Evolutionary conservation across 2,113 vertebrate species (phyloP), one percentile per base, ranked within the genome.

Genomic region (Lynx canadensis): DNA sequence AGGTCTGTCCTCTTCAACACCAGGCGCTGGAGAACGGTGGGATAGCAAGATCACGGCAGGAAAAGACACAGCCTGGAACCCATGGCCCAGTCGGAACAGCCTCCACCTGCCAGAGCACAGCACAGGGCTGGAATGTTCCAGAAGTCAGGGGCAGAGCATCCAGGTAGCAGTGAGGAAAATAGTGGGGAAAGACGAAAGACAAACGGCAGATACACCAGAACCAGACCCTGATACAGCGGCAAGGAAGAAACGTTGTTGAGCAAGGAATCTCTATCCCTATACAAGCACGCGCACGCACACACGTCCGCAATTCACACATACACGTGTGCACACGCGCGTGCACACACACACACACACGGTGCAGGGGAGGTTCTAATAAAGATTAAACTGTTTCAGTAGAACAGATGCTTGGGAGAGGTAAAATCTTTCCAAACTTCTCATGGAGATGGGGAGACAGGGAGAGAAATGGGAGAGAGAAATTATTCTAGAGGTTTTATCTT

Each of bases 321-420:
- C 13, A 4, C 55, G 7, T 14, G 2, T 3, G 16, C 45, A 12
- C 25, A 29, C 57, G 5, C 29, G 0, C 57, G 3, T 14, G 50
- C 45, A 0, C 45, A 1, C 45, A 45, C 12, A 21, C 29, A 60
- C 80, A 31, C 29, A 66, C 5, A 65, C 63, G 1, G 63, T 31
- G 57, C 2, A 6, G 18, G 18, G 57, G 21, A 36, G 33, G 9
- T 9, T 27, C 45, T n/a, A 21, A 36, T 57, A 25, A 19, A 57
- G 68, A 38, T 38, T 57, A 21, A 73, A 36, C 23, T 50, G 23
- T 55, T 71, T 31, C 50, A 38, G 48, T 25, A 38, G 29, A 73
- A 73, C 85, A 27, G 86, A 41, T 33, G 52, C 68, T 31, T 73
- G 33, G 48, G 66, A 19, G 27, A 66, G 6, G 31, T n/a, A 69